Evolutionary conservation across 2,797 vertebrate genomes (phyloP).

Genomic region (Xerus rutilus): DNA sequence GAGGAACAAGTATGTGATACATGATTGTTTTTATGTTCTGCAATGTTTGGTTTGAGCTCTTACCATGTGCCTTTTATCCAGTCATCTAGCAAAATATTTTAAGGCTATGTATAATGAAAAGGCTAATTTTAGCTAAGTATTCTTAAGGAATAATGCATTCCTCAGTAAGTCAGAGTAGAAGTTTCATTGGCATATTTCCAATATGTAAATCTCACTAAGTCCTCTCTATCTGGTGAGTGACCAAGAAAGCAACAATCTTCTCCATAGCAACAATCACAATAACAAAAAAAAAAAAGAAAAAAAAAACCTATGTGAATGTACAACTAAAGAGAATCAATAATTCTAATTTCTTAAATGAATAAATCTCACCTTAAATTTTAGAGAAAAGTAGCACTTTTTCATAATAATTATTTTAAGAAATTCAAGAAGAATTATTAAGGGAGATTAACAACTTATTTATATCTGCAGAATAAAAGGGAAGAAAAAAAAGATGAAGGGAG

Average conservation of each 20-base stretch:
- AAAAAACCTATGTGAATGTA: background rate
- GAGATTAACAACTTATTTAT: background rate
- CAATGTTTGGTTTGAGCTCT: background rate
- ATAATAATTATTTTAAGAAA: background rate
- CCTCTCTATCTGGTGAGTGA: background rate
- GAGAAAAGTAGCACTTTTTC: background rate
- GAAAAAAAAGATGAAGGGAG: background rate
- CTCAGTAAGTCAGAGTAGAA: background rate
- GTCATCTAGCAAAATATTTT: background rate
- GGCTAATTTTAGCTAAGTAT: background rate
- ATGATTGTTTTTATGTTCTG: background rate
- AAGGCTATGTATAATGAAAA: background rate
- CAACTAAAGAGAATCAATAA: background rate
- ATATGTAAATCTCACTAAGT: background rate
- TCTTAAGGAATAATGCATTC: background rate
- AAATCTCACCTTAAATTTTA: background rate
- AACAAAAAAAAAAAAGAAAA: background rate
- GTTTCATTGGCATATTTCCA: background rate
- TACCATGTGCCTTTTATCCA: background rate
- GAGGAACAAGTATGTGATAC: background rate
- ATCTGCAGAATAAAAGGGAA: background rate
- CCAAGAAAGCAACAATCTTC: background rate
- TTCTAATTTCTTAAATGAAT: background rate
- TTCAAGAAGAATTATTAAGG: background rate
- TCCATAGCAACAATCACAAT: background rate